These are phyloP conservation scores for Choreutis nemorana DNA, from an alignment of 2,888 invertebrate species.

Conservation along the genomic window DNA sequence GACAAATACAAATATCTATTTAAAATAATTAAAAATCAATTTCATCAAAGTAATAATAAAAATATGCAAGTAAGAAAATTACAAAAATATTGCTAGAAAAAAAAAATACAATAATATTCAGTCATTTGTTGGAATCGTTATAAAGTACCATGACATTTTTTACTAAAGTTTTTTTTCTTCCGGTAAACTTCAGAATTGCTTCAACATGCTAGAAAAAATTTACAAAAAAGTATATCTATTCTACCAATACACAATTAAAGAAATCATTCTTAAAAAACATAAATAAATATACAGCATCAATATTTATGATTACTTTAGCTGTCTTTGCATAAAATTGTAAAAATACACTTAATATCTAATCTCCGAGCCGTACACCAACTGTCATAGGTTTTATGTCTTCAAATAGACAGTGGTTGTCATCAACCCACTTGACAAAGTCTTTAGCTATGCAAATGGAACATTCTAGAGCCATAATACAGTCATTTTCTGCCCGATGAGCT, in stretches of 20 bases:
- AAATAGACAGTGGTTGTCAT: conserved; percentile 27
- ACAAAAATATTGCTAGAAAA: not conserved
- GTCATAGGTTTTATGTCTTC: conserved; percentile 36
- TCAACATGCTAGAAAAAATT: conserved; percentile 3
- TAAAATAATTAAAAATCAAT: conserved; percentile 4
- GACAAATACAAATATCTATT: too few relatives aligned
- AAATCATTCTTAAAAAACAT: too few relatives aligned
- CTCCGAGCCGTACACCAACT: conserved; percentile 26
- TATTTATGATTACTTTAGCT: too few relatives aligned
- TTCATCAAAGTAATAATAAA: not conserved
- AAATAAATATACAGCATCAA: too few relatives aligned
- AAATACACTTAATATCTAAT: too few relatives aligned
- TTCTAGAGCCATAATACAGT: conserved; percentile 69
- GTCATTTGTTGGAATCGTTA: not conserved
- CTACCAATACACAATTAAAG: too few relatives aligned
- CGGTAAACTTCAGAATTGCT: too few relatives aligned
- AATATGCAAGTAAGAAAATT: too few relatives aligned
- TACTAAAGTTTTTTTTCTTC: too few relatives aligned
- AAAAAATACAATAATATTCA: not conserved
- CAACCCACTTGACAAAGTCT: conserved; percentile 66
- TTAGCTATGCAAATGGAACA: conserved; percentile 61
- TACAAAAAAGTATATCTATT: conserved; percentile 2
- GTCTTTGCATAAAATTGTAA: too few relatives aligned
- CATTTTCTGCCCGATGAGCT: conserved; percentile 73
- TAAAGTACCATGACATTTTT: too few relatives aligned